Evolutionary conservation across 2,888 invertebrate genomes (phyloP).

Genomic region (Phorcus lineatus): DNA sequence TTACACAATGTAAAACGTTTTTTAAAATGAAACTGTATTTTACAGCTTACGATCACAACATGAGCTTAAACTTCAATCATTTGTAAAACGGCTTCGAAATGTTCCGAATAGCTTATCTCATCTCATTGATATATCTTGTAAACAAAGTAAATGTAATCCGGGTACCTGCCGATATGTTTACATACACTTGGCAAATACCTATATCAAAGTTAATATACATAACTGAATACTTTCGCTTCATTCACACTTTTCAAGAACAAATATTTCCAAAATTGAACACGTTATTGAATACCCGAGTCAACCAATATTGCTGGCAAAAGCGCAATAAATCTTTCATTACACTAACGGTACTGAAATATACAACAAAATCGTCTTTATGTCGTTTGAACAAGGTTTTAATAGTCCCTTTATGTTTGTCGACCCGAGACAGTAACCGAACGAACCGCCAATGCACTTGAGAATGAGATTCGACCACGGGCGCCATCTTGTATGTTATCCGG

Average conservation of each 20-base stretch:
- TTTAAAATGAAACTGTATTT: too few species aligned
- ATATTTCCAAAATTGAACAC: background rate
- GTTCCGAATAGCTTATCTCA: too few species aligned
- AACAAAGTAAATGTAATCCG: too few species aligned
- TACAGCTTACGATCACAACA: too few species aligned
- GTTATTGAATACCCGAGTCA: conserved; percentile 16
- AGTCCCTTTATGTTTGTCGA: background rate
- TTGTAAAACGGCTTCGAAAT: too few species aligned
- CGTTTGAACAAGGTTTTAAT: conserved; percentile 13
- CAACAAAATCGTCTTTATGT: background rate
- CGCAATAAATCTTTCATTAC: background rate
- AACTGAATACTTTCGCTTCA: too few species aligned
- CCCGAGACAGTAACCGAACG: background rate
- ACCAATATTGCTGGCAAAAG: background rate
- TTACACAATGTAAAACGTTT: too few species aligned
- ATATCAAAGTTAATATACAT: too few species aligned
- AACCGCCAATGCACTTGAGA: background rate
- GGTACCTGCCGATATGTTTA: too few species aligned
- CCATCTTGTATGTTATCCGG: background rate
- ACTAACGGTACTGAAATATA: background rate
- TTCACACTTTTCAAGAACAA: background rate
- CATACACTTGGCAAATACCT: too few species aligned
- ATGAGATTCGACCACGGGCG: background rate
- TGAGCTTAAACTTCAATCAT: too few species aligned
- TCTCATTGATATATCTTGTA: too few species aligned